phyloP scores from a whole-genome alignment of 2,797 vertebrate species.

The Sebastes trivittatus region DNA sequence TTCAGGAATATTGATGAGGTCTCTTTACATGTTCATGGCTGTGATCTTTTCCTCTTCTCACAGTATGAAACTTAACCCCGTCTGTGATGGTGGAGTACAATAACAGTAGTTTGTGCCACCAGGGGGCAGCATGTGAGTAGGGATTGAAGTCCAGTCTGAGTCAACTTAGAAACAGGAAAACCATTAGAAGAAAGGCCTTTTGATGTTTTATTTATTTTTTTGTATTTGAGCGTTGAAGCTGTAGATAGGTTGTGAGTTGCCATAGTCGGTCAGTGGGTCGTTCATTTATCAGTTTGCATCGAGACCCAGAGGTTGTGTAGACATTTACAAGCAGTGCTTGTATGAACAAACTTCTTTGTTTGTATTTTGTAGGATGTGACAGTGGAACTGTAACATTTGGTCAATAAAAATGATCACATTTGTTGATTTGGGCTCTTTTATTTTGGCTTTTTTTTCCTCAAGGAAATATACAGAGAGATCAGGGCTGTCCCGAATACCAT shows the following conservation, averaged over 20 bases:
- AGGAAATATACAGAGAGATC: too few relatives aligned
- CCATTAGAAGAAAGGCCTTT: slow-evolving; percentile 40
- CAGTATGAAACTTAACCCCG: slow-evolving; percentile 30
- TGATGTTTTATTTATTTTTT: slow-evolving; percentile 42
- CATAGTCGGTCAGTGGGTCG: slow-evolving; percentile 23
- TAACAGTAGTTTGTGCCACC: slow-evolving; percentile 31
- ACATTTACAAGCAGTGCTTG: slow-evolving; percentile 69
- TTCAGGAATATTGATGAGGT: slow-evolving; percentile 23
- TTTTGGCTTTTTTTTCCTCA: background rate
- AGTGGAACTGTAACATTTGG: slow-evolving; percentile 62
- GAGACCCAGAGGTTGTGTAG: slow-evolving; percentile 25
- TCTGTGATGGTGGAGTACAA: background rate
- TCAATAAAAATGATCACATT: slow-evolving; percentile 70
- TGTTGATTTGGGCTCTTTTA: background rate
- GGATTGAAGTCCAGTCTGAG: background rate
- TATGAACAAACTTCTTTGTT: slow-evolving; percentile 44
- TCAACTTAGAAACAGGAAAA: background rate
- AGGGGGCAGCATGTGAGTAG: slow-evolving; percentile 58
- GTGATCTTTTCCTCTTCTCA: slow-evolving; percentile 52
- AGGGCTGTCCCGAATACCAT: too few relatives aligned
- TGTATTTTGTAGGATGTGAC: slow-evolving; percentile 67
- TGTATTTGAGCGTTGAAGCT: slow-evolving; percentile 25
- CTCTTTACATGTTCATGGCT: slow-evolving; percentile 10
- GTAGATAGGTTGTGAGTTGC: slow-evolving; percentile 43
- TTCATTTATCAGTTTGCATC: slow-evolving; percentile 37